phyloP scores from a whole-genome alignment of 2,797 vertebrate species.

The Galagoides demidoff region DNA sequence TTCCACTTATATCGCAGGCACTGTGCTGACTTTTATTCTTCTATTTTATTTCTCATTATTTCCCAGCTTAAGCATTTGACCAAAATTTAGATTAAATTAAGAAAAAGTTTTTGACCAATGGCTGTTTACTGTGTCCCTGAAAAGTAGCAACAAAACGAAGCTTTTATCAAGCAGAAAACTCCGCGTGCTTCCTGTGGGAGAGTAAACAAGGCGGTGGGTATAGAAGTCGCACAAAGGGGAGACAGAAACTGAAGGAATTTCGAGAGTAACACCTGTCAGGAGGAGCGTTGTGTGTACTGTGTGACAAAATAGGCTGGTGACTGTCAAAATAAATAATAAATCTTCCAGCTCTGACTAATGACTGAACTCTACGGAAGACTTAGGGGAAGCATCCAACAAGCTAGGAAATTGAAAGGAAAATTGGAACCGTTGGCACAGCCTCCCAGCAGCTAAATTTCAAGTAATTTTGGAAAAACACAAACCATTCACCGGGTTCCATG shows the following conservation, averaged over 20 bases:
- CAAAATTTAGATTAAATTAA: conserved; percentile 39
- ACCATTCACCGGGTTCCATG: conserved; percentile 37
- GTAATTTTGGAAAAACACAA: conserved; percentile 66
- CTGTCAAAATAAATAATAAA: conserved; percentile 75
- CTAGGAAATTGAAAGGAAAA: conserved; percentile 62
- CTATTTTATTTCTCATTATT: neutral
- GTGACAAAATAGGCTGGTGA: conserved; percentile 63
- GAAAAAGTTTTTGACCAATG: neutral
- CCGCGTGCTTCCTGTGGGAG: neutral
- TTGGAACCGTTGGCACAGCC: neutral
- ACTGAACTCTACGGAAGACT: conserved; percentile 18
- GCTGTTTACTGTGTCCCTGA: conserved; percentile 43
- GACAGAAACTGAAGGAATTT: neutral
- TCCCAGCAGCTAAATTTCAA: conserved; percentile 51
- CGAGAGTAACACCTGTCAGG: conserved; percentile 70
- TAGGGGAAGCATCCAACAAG: conserved; percentile 62
- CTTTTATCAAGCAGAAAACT: conserved; percentile 44
- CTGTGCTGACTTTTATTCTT: neutral
- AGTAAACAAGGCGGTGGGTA: conserved; percentile 27
- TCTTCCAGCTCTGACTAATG: conserved; percentile 60
- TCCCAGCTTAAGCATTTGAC: neutral
- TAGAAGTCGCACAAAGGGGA: neutral
- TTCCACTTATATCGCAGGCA: neutral
- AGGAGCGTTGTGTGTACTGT: conserved; percentile 35
- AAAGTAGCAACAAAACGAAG: conserved; percentile 22